Evolutionary conservation across 2,797 vertebrate species (phyloP).

Genomic region (Mormyrus proboscirostris): DNA sequence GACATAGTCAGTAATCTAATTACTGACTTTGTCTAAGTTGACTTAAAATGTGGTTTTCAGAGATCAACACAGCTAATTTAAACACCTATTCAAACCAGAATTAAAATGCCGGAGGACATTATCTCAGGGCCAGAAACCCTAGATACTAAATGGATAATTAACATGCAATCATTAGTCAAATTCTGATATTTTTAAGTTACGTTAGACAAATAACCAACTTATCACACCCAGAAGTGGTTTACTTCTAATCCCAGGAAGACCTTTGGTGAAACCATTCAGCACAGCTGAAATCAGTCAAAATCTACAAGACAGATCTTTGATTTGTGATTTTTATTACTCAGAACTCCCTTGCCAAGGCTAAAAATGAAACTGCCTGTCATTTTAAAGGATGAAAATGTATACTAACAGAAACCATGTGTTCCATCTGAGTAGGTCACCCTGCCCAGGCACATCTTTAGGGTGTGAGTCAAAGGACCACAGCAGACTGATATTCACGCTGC

Average conservation of each 20-base stretch:
- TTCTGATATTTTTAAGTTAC: not conserved
- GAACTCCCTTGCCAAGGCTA: not conserved
- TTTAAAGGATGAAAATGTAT: not conserved
- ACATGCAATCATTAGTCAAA: not conserved
- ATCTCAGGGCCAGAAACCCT: not conserved
- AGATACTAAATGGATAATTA: not conserved
- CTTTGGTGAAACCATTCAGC: not conserved
- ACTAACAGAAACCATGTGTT: not conserved
- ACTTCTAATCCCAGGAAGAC: not conserved
- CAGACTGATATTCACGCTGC: not conserved
- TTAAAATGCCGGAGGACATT: not conserved
- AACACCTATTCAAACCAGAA: not conserved
- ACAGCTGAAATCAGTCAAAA: not conserved
- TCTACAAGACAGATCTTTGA: not conserved
- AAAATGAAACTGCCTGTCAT: slow-evolving; percentile 1
- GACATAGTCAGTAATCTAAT: not conserved
- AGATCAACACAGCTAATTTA: not conserved
- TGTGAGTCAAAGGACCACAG: not conserved
- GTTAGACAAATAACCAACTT: not conserved
- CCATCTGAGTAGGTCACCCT: not conserved
- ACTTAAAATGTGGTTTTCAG: not conserved
- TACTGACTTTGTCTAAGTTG: not conserved
- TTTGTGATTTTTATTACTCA: not conserved
- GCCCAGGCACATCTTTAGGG: not conserved
- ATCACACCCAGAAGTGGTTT: not conserved